Conservation (phyloP, 2,797 vertebrate genomes). For the Pantherophis alleghaniensis region DNA sequence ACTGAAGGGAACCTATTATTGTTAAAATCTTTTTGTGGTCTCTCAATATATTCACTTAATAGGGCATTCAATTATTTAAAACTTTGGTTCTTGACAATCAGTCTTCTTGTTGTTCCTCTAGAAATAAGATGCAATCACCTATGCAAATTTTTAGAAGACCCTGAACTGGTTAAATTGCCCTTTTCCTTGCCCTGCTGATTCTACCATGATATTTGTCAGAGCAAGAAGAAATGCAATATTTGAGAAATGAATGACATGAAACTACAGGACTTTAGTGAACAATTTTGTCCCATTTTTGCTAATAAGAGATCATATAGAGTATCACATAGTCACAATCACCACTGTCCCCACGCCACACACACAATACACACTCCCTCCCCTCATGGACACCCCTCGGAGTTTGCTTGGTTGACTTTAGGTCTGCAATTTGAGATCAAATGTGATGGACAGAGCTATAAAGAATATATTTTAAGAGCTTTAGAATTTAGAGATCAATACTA, state of each 20-base stretch:
- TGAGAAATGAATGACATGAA: constrained; percentile 25
- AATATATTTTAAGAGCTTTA: background rate
- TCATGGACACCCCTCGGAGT: background rate
- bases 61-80: constrained; percentile 65
- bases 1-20: constrained; percentile 61
- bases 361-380: background rate
- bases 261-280: background rate
- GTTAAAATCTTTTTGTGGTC: constrained; percentile 67
- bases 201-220: background rate
- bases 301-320: background rate
- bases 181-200: constrained; percentile 43
- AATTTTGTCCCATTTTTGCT: background rate
- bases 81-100: constrained; percentile 37
- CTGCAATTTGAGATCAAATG: background rate
- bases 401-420: background rate
- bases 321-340: background rate
- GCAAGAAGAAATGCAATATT: constrained; percentile 26
- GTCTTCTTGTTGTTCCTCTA: constrained; percentile 35
- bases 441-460: background rate
- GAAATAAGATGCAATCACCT: constrained; percentile 40
- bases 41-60: constrained; percentile 66
- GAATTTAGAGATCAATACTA: background rate
- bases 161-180: constrained; percentile 29
- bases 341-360: background rate
- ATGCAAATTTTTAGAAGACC: constrained; percentile 42